Base-by-base conservation (phyloP, 2,888 invertebrate species). In the Azorinus chamasolen region DNA sequence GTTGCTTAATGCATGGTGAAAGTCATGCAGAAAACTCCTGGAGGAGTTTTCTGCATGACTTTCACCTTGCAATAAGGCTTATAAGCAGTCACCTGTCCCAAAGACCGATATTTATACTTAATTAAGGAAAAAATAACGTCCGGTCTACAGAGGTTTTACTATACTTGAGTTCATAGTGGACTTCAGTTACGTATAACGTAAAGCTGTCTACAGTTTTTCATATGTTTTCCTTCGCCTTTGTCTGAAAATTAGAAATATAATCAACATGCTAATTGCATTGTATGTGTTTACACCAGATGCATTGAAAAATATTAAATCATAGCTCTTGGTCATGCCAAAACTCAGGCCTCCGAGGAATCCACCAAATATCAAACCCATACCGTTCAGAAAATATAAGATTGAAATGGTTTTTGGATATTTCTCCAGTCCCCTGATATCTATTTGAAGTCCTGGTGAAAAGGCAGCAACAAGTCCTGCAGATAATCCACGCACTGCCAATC, bases 271-370 rank as follows among this genome's bases (percentile, higher is more conserved):
- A 5, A 65, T 2, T 43, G 46, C 45, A 62, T 71, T 64, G 12
- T 54, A 57, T 1, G 54, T 27, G 24, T 43, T 51, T 0, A 46
- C 39, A 1, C 39, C 37, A 3, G 75, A 18, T 6, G 71, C 68
- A 12, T 65, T 55, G 32, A 65, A 59, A 55, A 75, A 81, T 46
- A 75, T 63, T 0, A 74, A 20, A n/a, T 74, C 51, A 37, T 79
- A 79, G 2, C 62, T 53, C 1, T 74, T 71, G 3, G 74, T 74
- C 2, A 70, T 46, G 24, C 74, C 79, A 4, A 51, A 62, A 27
- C 57, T 79, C n/a, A 25, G 62, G 6, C 79, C 79, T 0, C 79
- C 79, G 1, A 74, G 43, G 20, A 62, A 66, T 0, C 79, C 79
- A 0, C 79, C 79, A 4, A 71, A 1, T 6, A 62, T 55, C 24